Evolutionary conservation across 2,797 vertebrate genomes (phyloP), one percentile per base, ranked within the genome.

Genomic region (Pseudomugil gertrudae): DNA sequence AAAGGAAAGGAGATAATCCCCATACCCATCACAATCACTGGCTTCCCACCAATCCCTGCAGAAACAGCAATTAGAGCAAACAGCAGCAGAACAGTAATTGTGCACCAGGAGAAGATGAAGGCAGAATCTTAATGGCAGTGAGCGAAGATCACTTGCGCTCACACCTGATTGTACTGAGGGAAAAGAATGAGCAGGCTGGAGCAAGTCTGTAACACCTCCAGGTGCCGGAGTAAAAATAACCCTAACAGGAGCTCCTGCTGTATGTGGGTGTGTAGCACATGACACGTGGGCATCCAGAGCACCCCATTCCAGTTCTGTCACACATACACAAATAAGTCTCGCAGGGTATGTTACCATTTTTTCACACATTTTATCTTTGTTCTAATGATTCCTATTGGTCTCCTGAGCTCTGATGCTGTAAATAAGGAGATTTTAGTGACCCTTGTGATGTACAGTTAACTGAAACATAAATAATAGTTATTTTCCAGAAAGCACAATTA

Each of bases 1-100:
- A 92, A 92, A 93, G 89, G 90, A 92, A 93, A 90, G 87, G 95
- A 96, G 96, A 97, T 97, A 97, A 97, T 97, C 95, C 95, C 69
- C 93, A n/a, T 93, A 94, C 94, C 95, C 94, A 95, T 96, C 95
- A 96, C 95, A 95, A 95, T 94, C 95, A 95, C 92, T 95, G 96
- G 95, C 96, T 96, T 92, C 94, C 95, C 94, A 97, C 95, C 95
- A 96, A 97, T 95, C 93, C 95, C 94, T 86, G 94, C 95, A 93
- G 95, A 95, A 96, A 96, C 95, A 95, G 95, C 96, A 98, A 97
- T 98, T 98, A 97, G 94, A 93, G 94, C 86, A 89, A 95, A 96
- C 95, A 95, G 95, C 95, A 92, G 94, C 95, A 88, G 92, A 90
- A 92, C 94, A 91, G 95, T 97, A 98, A 98, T 98, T 97, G 95